Evolutionary conservation across 1,140 invertebrate species (phyloP).

Genomic region (Caligus rogercresseyi): DNA sequence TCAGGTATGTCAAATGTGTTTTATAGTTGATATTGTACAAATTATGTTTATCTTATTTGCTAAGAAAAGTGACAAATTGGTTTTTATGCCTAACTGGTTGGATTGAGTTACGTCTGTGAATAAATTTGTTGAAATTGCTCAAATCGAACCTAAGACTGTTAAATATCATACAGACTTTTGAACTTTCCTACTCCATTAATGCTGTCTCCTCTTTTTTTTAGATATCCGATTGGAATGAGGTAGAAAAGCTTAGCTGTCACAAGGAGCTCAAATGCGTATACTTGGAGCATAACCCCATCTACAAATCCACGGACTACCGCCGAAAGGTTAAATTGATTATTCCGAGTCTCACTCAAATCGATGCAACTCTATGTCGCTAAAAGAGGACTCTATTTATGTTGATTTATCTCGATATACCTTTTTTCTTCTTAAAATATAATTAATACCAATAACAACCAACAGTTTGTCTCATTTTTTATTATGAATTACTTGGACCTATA

Average conservation of each 20-base stretch:
- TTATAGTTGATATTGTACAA: not conserved
- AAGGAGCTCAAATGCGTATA: slow-evolving; percentile 73
- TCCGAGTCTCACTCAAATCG: slow-evolving; percentile 74
- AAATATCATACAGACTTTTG: not conserved
- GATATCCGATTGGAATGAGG: slow-evolving; percentile 61
- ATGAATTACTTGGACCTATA: no score
- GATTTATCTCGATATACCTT: slow-evolving; percentile 1
- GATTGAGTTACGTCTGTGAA: no score
- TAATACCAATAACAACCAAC: no score
- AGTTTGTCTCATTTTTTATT: no score
- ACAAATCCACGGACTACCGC: slow-evolving; percentile 63
- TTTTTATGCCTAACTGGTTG: not conserved
- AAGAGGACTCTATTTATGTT: not conserved
- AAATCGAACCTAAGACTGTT: no score
- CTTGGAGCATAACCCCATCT: slow-evolving; percentile 76
- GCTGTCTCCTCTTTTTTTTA: not conserved
- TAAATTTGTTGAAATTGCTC: no score
- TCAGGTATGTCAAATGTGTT: slow-evolving; percentile 26
- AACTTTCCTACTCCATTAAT: not conserved
- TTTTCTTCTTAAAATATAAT: slow-evolving; percentile 10
- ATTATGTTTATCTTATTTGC: not conserved
- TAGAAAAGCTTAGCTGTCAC: slow-evolving; percentile 53
- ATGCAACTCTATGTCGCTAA: slow-evolving; percentile 63
- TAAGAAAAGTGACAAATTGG: not conserved
- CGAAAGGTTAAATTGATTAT: slow-evolving; percentile 73